Evolutionary conservation across 2,888 invertebrate genomes (phyloP).

Genomic region (Dastarcus helophoroides): DNA sequence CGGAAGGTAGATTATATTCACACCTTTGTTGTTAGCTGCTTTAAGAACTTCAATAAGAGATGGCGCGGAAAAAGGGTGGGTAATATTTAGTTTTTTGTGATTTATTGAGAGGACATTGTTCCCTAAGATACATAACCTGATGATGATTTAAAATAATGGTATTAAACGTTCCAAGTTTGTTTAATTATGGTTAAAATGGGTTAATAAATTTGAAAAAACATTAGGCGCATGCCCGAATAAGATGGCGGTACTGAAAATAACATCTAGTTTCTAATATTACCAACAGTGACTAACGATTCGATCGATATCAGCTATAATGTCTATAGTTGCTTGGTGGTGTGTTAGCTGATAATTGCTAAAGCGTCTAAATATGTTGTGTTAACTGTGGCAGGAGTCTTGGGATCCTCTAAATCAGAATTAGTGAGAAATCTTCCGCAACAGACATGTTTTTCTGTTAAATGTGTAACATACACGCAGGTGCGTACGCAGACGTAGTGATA

Average conservation of each 20-base stretch:
- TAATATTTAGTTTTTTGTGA: too few species aligned
- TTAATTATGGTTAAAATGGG: too few species aligned
- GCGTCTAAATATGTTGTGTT: conserved; percentile 29
- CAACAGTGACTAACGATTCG: conserved; percentile 42
- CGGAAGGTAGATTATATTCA: too few species aligned
- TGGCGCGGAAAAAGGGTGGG: too few species aligned
- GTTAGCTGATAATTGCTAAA: conserved; percentile 28
- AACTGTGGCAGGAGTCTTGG: conserved; percentile 26
- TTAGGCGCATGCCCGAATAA: conserved; percentile 63
- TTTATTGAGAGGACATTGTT: too few species aligned
- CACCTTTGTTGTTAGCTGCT: too few species aligned
- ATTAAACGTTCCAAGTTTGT: too few species aligned
- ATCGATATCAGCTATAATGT: conserved; percentile 47
- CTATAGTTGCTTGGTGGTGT: conserved; percentile 33
- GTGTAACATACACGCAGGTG: conserved; percentile 70
- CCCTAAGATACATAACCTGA: too few species aligned
- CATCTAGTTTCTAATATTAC: conserved; percentile 37
- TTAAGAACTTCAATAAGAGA: too few species aligned
- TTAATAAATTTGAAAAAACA: too few species aligned
- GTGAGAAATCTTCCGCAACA: conserved; percentile 32
- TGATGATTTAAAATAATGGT: too few species aligned
- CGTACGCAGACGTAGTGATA: conserved; percentile 91
- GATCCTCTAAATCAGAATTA: conserved; percentile 25
- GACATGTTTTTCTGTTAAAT: conserved; percentile 39
- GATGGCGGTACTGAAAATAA: conserved; percentile 50